Evolutionary conservation across 2,797 vertebrate genomes (phyloP), one percentile per base, ranked within the genome.

Genomic region (Pangasius larnaudii): DNA sequence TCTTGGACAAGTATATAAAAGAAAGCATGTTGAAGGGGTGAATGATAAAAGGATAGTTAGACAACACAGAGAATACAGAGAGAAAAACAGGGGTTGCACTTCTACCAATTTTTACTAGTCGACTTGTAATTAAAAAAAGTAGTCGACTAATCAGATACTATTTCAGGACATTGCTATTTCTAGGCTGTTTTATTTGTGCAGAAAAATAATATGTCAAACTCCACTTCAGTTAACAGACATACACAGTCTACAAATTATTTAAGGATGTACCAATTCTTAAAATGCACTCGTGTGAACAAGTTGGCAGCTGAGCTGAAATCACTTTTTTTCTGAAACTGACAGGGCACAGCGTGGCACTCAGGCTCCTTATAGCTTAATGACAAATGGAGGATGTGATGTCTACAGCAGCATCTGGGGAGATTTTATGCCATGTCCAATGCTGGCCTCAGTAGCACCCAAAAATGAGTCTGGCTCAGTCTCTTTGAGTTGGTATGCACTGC

Each of bases 21-120:
- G 74, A 53, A 89, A 85, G 83, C 65, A 72, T 78, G 75, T n/a
- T 77, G 79, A 89, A 88, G 53, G 89, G 6, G n/a, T 88, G 72
- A 63, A 61, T 24, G 16, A 27, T 74, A 39, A 42, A 72, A 72
- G 8, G 5, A 10, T n/a, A 46, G 2, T 83, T 77, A 53, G 49
- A n/a, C n/a, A 75, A n/a, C 13, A 16, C 24, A 75, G 22, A 74
- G 1, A 74, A 27, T 1, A 78, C 14, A 51, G 2, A 56, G 4
- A 78, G n/a, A 18, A 10, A 6, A 18, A 1, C 42, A 46, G 1
- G 13, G 5, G 30, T 33, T 51, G 53, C 30, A 65, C 7, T 2
- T 59, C 11, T 14, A 58, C 19, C 13, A 39, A 84, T 53, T 36
- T 75, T 75, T 49, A 49, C 19, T 58, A 33, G 51, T 58, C 22